phyloP scores from a whole-genome alignment of 2,113 vertebrate genomes.

The Datnioides undecimradiatus region DNA sequence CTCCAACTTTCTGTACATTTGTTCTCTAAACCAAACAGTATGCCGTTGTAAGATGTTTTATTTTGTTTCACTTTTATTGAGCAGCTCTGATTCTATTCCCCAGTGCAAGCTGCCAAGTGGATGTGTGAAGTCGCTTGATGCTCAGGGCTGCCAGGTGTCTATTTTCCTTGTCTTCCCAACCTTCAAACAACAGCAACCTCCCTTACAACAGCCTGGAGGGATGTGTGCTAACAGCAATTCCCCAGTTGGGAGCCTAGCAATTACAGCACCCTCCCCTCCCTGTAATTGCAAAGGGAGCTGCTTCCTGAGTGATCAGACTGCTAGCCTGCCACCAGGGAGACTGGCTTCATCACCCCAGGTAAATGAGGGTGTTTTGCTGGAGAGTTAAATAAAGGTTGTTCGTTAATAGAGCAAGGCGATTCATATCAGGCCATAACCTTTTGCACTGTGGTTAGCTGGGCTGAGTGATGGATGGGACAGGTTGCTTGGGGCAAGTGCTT shows the following conservation, averaged over 20 bases:
- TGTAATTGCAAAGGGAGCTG: conserved; percentile 80
- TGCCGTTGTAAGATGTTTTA: conserved; percentile 35
- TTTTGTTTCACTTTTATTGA: conserved; percentile 46
- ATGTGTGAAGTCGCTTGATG: conserved; percentile 62
- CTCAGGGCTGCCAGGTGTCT: conserved; percentile 74
- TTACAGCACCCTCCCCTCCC: conserved; percentile 77
- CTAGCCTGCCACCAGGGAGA: conserved; percentile 71
- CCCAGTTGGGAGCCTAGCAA: conserved; percentile 79
- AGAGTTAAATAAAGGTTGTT: conserved; percentile 73
- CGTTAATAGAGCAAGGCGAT: conserved; percentile 60
- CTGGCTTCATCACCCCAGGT: conserved; percentile 71
- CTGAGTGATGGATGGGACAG: conserved; percentile 29
- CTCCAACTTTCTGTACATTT: conserved; percentile 28
- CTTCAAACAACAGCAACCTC: conserved; percentile 74
- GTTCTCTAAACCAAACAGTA: conserved; percentile 47
- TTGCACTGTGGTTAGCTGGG: neutral
- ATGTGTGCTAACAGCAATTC: conserved; percentile 76
- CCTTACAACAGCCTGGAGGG: conserved; percentile 73
- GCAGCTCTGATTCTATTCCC: conserved; percentile 43
- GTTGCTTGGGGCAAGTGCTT: conserved; percentile 3
- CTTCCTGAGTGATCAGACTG: conserved; percentile 74
- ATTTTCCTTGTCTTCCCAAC: conserved; percentile 69
- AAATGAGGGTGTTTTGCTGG: conserved; percentile 62
- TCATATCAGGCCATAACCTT: conserved; percentile 55
- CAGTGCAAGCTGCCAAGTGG: conserved; percentile 55